phyloP scores from a whole-genome alignment of 2,113 vertebrate species.

The Tylochromis polylepis region DNA sequence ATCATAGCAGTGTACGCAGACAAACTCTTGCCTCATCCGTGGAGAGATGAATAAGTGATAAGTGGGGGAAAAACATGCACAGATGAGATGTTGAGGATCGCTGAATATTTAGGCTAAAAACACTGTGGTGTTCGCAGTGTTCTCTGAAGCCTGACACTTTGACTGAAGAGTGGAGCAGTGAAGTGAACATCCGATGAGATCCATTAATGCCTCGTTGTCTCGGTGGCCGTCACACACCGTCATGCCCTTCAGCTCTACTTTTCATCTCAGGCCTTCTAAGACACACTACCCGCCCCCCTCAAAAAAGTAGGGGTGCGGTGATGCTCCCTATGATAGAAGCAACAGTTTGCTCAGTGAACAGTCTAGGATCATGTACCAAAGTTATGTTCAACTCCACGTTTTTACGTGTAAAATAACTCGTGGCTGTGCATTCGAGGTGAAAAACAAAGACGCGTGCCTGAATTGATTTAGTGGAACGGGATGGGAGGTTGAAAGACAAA shows the following conservation, averaged over 20 bases:
- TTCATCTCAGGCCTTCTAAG: slow-evolving; percentile 9
- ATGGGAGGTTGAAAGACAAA: background rate
- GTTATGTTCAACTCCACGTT: slow-evolving; percentile 26
- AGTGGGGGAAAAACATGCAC: background rate
- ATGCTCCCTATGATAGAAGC: slow-evolving; percentile 43
- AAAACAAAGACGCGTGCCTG: background rate
- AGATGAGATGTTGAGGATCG: background rate
- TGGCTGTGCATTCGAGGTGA: background rate
- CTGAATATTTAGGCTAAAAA: background rate
- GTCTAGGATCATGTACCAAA: slow-evolving; percentile 30
- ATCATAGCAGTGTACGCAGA: slow-evolving; percentile 14
- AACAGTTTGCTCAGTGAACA: slow-evolving; percentile 67
- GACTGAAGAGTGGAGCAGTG: background rate
- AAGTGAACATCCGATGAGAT: slow-evolving; percentile 5
- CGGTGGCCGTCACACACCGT: slow-evolving; percentile 27
- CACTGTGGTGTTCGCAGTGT: background rate
- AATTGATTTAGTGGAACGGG: background rate
- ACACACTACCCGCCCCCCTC: background rate
- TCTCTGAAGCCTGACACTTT: background rate
- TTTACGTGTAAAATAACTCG: background rate
- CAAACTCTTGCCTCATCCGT: slow-evolving; percentile 19
- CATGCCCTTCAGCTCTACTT: slow-evolving; percentile 52
- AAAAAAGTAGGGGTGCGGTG: slow-evolving; percentile 43
- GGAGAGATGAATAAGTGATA: slow-evolving; percentile 18
- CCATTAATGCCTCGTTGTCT: background rate